Evolutionary conservation across 30 jellyfish, hydroid and myxozoan genomes (phyloP), one percentile per base, ranked within the genome.

Genomic region (Hydractinia symbiolongicarpus): DNA sequence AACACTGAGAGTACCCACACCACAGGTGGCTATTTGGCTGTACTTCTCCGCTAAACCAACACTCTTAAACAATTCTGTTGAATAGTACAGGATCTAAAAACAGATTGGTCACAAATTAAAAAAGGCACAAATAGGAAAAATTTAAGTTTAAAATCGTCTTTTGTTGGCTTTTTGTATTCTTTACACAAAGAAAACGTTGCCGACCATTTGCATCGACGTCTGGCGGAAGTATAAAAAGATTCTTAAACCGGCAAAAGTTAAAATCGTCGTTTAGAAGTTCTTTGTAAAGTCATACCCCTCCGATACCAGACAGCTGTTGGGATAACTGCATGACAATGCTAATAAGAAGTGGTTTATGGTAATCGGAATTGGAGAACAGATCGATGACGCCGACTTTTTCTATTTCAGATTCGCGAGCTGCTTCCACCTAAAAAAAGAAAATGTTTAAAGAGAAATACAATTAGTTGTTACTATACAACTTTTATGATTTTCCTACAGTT

Each of bases 1-100:
- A 44, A 90, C 96, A 50, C 97, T 90, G 56, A 90, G 84, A 14
- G 91, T 95, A 17, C 97, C 97, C 55, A 90, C 97, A 6, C 97
- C 97, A 77, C 95, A 81, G 2, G 97, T 86, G 17, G 97, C 97
- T 9, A 88, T 88, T 62, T 85, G 97, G 20, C 95, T 86, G 54
- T 79, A 61, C 54, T 49, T 50, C 81, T 74, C 62, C 53, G 82
- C 79, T 40, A 90, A 73, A 66, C 93, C 95, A 54, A 90, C 86
- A 60, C 73, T 74, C 20, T 79, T 64, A 80, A 90, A 90, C 51
- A 90, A 80, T 51, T 83, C 88, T 8, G 97, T 90, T 16, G 97
- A 90, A 81, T 90, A 90, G 62, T 75, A 86, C 79, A 90, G 67
- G 8, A 90, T 93, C 97, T 90, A 67, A 67, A 81, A 50, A 80